Base-by-base conservation (phyloP, 2,113 vertebrate genomes). In the Anguilla rostrata region DNA sequence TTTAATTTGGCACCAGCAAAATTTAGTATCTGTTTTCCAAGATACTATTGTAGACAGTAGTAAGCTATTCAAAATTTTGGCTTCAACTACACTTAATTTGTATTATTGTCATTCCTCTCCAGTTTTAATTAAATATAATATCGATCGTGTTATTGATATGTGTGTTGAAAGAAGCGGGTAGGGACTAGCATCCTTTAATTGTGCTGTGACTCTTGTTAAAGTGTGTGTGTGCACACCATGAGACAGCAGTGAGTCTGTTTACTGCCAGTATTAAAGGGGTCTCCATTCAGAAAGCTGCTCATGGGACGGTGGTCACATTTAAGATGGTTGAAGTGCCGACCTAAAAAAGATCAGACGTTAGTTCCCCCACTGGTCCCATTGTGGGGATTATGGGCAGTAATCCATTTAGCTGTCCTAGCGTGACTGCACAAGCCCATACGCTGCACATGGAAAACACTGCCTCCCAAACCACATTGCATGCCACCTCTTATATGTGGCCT, bases 361-460 rank as follows among this genome's bases (percentile, higher is more conserved):
- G 78, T 66, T 88, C 43, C 87, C 66, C 49, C 46, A 71, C 86
- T 83, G 3, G 80, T 43, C 39, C 53, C 66, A 34, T 34, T 34
- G 34, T 34, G 34, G 60, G 87, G 85, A 90, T 93, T 91, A 89
- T 84, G 29, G 88, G 63, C 75, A 81, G 71, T 89, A 92, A 94
- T 93, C 90, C 89, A 87, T 85, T 92, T 91, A 89, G 84, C 87
- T 0, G 8, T 56, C 86, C 78, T 40, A 79, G 78, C 78, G 16
- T 79, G 29, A 40, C 78, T 79, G 8, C 78, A 9, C 8, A 8
- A 78, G n/a, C n/a, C 75, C 75, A 29, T 39, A 40, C 83, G 11
- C n/a, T 16, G 53, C 26, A 53, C 9, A 9, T 39, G 16, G 39
- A n/a, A 40, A 26, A 66, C 29, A 4, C 81, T 3, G 2, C 3